These are phyloP conservation scores for Archips xylosteana DNA, from an alignment of 2,888 invertebrate genomes.

Conservation along the genomic window DNA sequence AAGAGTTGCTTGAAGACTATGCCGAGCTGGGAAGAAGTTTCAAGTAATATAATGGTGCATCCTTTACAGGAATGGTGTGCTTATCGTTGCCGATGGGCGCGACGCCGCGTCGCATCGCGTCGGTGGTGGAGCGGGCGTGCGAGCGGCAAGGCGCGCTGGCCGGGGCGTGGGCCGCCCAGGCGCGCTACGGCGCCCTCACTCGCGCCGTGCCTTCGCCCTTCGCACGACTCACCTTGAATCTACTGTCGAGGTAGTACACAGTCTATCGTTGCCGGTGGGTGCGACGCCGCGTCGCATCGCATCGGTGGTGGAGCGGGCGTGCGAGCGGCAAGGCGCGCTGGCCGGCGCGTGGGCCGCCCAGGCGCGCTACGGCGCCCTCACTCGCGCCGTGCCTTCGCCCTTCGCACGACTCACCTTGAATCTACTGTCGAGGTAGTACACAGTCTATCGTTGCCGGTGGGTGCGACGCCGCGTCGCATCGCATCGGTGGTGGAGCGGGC, in stretches of 20 bases:
- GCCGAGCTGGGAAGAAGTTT: neutral
- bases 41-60: neutral
- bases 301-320: conserved; percentile 65
- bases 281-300: conserved; percentile 73
- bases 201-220: conserved; percentile 86
- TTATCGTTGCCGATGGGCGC: conserved; percentile 86
- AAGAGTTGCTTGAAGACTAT: no score
- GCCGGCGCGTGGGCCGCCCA: conserved; percentile 81
- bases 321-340: conserved; percentile 80
- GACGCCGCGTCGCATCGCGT: conserved; percentile 70
- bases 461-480: conserved; percentile 74
- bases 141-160: conserved; percentile 81
- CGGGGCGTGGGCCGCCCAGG: conserved; percentile 80
- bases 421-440: conserved; percentile 82
- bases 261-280: conserved; percentile 78
- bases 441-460: conserved; percentile 76
- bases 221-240: conserved; percentile 84
- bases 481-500: conserved; percentile 66
- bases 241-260: conserved; percentile 80
- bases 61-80: conserved; percentile 86
- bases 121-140: conserved; percentile 67
- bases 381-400: conserved; percentile 87
- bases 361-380: conserved; percentile 83
- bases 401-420: conserved; percentile 83
- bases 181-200: conserved; percentile 85